Evolutionary conservation across 2,888 invertebrate genomes (phyloP).

Genomic region (Rhaphigaster nebulosa): DNA sequence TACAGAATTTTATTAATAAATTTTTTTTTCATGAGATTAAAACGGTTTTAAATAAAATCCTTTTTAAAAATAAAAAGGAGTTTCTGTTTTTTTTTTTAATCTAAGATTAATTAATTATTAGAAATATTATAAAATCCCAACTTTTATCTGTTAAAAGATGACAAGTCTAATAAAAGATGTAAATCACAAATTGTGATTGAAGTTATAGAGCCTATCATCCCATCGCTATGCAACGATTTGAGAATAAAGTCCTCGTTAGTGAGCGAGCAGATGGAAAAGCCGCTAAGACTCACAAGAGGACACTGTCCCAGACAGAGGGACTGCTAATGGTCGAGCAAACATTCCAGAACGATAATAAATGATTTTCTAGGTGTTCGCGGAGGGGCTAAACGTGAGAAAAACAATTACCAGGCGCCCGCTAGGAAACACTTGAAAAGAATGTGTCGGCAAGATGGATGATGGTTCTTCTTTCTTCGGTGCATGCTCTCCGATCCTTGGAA

Average conservation of each 20-base stretch:
- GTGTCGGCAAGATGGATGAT: constrained; percentile 37
- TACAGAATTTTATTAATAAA: no score
- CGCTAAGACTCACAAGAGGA: background rate
- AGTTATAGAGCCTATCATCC: no score
- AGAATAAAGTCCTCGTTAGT: background rate
- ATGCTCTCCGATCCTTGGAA: background rate
- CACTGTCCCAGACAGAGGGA: constrained; percentile 36
- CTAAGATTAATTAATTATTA: no score
- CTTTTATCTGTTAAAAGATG: no score
- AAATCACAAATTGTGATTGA: no score
- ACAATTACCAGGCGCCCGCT: constrained; percentile 13
- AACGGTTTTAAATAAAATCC: no score
- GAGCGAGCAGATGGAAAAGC: background rate
- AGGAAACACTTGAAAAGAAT: constrained; percentile 30
- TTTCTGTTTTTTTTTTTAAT: no score
- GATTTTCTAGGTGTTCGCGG: constrained; percentile 16
- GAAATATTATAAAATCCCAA: no score
- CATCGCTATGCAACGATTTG: no score
- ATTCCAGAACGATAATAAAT: constrained; percentile 52
- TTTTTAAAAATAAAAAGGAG: no score
- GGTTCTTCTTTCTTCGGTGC: background rate
- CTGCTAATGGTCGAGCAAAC: constrained; percentile 47
- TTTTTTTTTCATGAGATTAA: no score
- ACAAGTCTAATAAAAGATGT: no score
- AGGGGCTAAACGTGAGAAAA: constrained; percentile 34